Percentiles rank a stretch among this genome's conserved stretches.
Evolutionary conservation across 2,113 vertebrate species (phyloP).

Genomic region (Lucifuga dentata): DNA sequence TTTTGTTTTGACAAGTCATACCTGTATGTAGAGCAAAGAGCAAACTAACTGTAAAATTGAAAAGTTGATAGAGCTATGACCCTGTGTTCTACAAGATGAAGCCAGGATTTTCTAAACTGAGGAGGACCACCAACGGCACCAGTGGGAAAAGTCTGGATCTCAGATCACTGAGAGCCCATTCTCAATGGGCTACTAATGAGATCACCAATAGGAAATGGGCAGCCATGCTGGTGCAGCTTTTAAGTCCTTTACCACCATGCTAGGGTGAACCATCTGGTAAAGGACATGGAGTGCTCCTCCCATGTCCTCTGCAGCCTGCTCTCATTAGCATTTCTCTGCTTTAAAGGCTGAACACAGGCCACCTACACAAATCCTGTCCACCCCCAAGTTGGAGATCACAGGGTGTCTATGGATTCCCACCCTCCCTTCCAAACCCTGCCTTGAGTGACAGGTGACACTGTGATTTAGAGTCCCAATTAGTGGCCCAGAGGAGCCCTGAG

Average conservation of each 20-base stretch:
- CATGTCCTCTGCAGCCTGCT: conserved; percentile 48
- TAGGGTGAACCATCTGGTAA: conserved; percentile 51
- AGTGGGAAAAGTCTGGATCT: conserved; percentile 27
- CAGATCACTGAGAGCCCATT: conserved; percentile 31
- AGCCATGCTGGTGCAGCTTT: conserved; percentile 35
- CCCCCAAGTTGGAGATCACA: conserved; percentile 75
- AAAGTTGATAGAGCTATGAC: conserved; percentile 12
- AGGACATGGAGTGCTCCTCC: conserved; percentile 59
- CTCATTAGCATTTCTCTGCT: conserved; percentile 69
- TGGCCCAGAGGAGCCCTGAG: conserved; percentile 78
- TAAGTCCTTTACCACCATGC: conserved; percentile 28
- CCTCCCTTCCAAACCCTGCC: conserved; percentile 58
- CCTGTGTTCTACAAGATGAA: background rate
- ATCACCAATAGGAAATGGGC: conserved; percentile 36
- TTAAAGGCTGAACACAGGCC: conserved; percentile 68
- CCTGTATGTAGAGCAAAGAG: conserved; percentile 24
- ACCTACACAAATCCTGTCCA: conserved; percentile 50
- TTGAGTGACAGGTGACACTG: conserved; percentile 86
- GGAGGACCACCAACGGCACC: no score
- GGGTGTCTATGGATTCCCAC: conserved; percentile 59
- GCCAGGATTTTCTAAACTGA: background rate
- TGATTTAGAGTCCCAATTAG: conserved; percentile 86
- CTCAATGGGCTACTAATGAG: conserved; percentile 76
- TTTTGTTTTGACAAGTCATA: conserved; percentile 34
- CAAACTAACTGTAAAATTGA: conserved; percentile 23